Evolutionary conservation across 2,113 vertebrate genomes (phyloP).

Genomic region (Neogale vison): DNA sequence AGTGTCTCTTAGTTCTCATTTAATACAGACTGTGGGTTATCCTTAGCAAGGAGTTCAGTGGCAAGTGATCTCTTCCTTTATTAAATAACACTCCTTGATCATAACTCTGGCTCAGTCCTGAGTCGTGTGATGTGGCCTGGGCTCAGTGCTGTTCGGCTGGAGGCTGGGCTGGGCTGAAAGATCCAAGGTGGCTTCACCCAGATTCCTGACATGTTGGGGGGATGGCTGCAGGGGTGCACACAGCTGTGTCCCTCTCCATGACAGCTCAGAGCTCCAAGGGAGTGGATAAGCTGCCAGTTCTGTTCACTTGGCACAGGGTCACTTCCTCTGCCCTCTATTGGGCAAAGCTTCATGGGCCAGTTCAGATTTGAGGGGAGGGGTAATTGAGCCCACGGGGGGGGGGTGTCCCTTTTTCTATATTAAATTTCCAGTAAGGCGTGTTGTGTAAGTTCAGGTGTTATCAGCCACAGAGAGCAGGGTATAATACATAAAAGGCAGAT

Average conservation of each 20-base stretch:
- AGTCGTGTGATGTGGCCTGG: background rate
- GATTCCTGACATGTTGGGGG: background rate
- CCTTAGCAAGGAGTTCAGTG: background rate
- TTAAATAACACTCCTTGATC: background rate
- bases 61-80: background rate
- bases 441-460: background rate
- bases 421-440: background rate
- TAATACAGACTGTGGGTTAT: background rate
- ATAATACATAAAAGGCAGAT: background rate
- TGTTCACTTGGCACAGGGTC: accelerated
- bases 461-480: background rate
- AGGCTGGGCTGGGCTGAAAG: background rate
- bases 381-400: background rate
- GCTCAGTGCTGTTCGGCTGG: accelerated
- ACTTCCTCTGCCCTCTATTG: background rate
- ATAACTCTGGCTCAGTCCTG: background rate
- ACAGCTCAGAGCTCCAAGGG: background rate
- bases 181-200: background rate
- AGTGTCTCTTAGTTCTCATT: background rate
- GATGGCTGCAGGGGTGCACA: background rate
- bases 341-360: background rate
- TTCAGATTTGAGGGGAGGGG: background rate
- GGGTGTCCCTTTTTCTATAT: background rate
- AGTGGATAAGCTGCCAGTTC: background rate
- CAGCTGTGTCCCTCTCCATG: accelerated